Evolutionary conservation across 1,140 invertebrate species (phyloP).

Genomic region (Calliphora vicina): DNA sequence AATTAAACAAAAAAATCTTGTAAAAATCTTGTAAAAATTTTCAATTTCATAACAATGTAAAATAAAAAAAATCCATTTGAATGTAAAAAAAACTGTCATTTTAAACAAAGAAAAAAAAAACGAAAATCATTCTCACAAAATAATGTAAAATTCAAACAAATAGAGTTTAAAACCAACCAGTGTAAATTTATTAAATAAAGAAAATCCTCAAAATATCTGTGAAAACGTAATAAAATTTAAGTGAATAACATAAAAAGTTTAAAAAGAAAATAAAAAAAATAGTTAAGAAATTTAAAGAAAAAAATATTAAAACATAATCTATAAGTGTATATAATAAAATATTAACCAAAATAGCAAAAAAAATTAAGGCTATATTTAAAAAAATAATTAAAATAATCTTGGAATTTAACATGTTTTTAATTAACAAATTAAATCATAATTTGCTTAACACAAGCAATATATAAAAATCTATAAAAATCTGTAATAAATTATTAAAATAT

Average conservation of each 20-base stretch:
- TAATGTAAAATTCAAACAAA: not conserved
- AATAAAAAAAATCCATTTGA: not conserved
- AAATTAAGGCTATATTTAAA: too few species aligned
- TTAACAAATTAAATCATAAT: too few species aligned
- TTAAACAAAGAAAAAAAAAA: not conserved
- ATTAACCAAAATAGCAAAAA: too few species aligned
- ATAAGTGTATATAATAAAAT: not conserved
- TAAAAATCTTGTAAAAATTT: not conserved
- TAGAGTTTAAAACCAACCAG: not conserved
- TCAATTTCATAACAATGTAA: not conserved
- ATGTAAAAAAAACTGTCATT: not conserved
- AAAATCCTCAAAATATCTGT: conserved; percentile 34
- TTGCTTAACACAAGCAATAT: too few species aligned
- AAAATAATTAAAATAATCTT: too few species aligned
- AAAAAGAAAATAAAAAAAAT: not conserved
- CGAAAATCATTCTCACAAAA: not conserved
- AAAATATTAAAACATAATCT: not conserved
- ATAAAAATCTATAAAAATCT: too few species aligned
- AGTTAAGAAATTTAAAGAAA: not conserved
- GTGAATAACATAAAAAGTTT: not conserved
- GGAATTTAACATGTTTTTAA: too few species aligned
- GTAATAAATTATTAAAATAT: too few species aligned
- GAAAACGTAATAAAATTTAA: conserved; percentile 20
- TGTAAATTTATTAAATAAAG: conserved; percentile 18
- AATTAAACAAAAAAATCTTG: not conserved